Evolutionary conservation across 2,888 invertebrate genomes (phyloP).

Genomic region (Branchinecta sandiegonensis): DNA sequence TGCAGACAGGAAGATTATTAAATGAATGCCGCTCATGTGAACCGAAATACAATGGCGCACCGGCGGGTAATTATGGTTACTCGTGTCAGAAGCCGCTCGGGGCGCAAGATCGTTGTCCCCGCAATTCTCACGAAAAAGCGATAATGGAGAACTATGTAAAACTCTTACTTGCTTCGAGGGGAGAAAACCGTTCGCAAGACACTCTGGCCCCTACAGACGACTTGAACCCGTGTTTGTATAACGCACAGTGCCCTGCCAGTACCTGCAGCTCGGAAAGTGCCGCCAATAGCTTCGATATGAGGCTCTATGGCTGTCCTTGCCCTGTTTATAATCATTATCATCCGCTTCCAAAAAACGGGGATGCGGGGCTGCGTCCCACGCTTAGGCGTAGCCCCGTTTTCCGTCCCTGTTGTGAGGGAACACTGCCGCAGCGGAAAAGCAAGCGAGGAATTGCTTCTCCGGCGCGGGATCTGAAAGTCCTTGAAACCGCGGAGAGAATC

Average conservation of each 20-base stretch:
- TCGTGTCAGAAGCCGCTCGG: not conserved
- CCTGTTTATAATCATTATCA: conserved; percentile 12
- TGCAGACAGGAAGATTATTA: conserved; percentile 6
- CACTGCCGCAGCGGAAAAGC: not conserved
- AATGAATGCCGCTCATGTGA: conserved; percentile 4
- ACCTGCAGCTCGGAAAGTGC: conserved; percentile 32
- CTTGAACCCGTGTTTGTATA: conserved; percentile 22
- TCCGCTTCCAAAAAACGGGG: conserved; percentile 5
- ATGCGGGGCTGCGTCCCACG: conserved; percentile 6
- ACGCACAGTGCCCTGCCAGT: conserved; percentile 27
- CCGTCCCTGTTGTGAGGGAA: not conserved
- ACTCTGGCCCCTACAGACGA: conserved; percentile 21
- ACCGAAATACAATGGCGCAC: not conserved
- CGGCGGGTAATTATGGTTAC: conserved; percentile 9
- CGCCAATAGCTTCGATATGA: conserved; percentile 31
- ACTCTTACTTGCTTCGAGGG: conserved; percentile 15
- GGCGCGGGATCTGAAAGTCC: conserved; percentile 19
- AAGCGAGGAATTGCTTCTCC: not conserved
- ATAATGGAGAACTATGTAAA: conserved; percentile 23
- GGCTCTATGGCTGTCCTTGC: conserved; percentile 25
- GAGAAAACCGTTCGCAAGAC: conserved; percentile 5
- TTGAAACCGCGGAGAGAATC: conserved; percentile 19
- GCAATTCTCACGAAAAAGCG: not conserved
- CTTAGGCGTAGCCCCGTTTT: conserved; percentile 16
- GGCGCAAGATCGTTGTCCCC: not conserved